phyloP scores from a whole-genome alignment of 2,888 invertebrate species.

The Pelosia muscerda region DNA sequence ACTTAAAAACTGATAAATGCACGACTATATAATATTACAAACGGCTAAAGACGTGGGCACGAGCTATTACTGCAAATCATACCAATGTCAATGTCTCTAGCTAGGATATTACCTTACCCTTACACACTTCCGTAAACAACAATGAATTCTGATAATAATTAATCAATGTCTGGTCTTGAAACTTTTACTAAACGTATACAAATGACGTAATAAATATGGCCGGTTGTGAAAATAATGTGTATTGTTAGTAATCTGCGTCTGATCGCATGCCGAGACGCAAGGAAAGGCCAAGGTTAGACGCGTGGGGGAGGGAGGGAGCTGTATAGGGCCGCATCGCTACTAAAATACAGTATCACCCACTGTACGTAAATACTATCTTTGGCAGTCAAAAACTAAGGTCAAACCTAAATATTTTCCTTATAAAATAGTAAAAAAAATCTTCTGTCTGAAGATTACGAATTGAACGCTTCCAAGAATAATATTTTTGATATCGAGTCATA shows the following conservation, averaged over 20 bases:
- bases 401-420: not conserved
- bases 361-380: not conserved
- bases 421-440: not conserved
- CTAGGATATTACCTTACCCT: constrained; percentile 10
- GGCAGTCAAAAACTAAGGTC: not conserved
- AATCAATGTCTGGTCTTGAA: constrained; percentile 25
- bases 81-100: not conserved
- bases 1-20: not conserved
- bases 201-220: constrained; percentile 39
- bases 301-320: constrained; percentile 41
- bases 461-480: constrained; percentile 9
- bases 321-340: constrained; percentile 39
- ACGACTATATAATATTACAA: not conserved
- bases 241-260: constrained; percentile 47
- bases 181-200: constrained; percentile 41
- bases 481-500: constrained; percentile 7
- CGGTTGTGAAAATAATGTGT: constrained; percentile 44
- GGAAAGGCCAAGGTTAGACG: constrained; percentile 71
- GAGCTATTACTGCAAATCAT: not conserved
- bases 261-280: constrained; percentile 51
- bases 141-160: not conserved
- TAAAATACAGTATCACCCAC: not conserved
- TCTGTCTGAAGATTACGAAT: not conserved
- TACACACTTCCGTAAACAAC: constrained; percentile 8
- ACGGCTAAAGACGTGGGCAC: not conserved